Conservation (phyloP, 1,140 invertebrate genomes). For the Drosophila sproati region DNA sequence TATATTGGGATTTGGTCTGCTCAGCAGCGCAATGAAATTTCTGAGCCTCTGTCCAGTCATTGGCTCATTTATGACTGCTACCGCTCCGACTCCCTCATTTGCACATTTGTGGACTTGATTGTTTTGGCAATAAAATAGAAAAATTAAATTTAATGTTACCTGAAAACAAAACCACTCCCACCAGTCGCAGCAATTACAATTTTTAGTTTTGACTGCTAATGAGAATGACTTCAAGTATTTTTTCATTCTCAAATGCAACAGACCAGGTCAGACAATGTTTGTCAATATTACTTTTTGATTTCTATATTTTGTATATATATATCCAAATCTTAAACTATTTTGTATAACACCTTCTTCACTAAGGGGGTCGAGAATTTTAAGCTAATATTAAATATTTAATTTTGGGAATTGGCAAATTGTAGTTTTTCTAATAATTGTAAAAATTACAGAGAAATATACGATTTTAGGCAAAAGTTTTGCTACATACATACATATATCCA, state of each 20-base stretch:
- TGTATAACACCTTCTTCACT: too few species aligned
- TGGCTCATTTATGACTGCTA: conserved; percentile 77
- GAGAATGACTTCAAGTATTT: conserved; percentile 23
- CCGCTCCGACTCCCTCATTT: conserved; percentile 32
- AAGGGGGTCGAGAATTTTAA: too few species aligned
- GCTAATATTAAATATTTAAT: too few species aligned
- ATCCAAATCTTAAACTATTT: too few species aligned
- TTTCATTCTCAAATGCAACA: conserved; percentile 11
- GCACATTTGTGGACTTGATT: conserved; percentile 60
- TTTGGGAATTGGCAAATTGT: too few species aligned
- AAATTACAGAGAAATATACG: too few species aligned
- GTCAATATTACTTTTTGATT: not conserved
- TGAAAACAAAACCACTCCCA: conserved; percentile 39
- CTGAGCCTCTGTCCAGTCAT: conserved; percentile 48
- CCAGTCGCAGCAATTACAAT: conserved; percentile 54
- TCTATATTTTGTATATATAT: too few species aligned
- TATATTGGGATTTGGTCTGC: conserved; percentile 22
- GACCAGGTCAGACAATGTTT: conserved; percentile 4
- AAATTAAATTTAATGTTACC: conserved; percentile 72
- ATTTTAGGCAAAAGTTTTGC: too few species aligned
- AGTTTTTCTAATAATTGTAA: too few species aligned
- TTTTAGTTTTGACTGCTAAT: conserved; percentile 10
- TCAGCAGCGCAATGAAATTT: conserved; percentile 22
- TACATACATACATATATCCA: too few species aligned
- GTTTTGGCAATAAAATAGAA: conserved; percentile 74